Base-by-base conservation (phyloP, 2,888 invertebrate species). In the Macaria liturata region DNA sequence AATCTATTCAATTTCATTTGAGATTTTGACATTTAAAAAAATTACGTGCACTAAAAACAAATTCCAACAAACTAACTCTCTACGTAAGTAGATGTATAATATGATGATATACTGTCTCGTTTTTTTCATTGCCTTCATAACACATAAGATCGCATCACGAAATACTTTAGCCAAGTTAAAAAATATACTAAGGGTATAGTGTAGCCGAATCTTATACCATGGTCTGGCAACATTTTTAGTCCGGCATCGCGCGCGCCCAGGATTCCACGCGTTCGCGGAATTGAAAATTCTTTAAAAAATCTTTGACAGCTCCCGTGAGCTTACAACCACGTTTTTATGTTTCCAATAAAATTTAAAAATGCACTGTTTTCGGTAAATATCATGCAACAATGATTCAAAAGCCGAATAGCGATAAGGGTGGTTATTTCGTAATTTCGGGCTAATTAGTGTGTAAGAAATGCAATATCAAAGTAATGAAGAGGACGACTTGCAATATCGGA, bases 391-490 rank as follows among this genome's bases (percentile, higher is more conserved):
- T 90, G 90, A 78, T 83, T 83, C 75, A 80, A 81, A 85, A 75
- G 75, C 83, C 72, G 79, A 84, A 74, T 76, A 74, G 80, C 79
- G 79, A 61, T 82, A 85, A 76, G 83, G 83, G 88, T 89, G 86
- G 80, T 85, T 83, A 82, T 84, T 83, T 73, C 72, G 74, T 83
- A 76, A 72, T 72, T 72, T 73, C 70, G 72, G 69, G 66, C 66
- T 78, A 78, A 80, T 77, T 81, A 81, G 84, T 86, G 87, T 81
- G 73, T 83, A 84, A 90, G 91, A 82, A 78, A 91, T 91, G 91
- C 91, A 91, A 91, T 91, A 80, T 88, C 88, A 81, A 88, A 87
- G 83, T 75, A 89, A 88, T 83, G 91, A 88, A 59, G 87, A 90
- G 65, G 91, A 91, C 75, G 91, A 91, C 68, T 84, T 91, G 70